Percentiles rank a stretch among this genome's conserved stretches.
Evolutionary conservation across 2,888 invertebrate species (phyloP).

Genomic region (Lapara coniferarum): DNA sequence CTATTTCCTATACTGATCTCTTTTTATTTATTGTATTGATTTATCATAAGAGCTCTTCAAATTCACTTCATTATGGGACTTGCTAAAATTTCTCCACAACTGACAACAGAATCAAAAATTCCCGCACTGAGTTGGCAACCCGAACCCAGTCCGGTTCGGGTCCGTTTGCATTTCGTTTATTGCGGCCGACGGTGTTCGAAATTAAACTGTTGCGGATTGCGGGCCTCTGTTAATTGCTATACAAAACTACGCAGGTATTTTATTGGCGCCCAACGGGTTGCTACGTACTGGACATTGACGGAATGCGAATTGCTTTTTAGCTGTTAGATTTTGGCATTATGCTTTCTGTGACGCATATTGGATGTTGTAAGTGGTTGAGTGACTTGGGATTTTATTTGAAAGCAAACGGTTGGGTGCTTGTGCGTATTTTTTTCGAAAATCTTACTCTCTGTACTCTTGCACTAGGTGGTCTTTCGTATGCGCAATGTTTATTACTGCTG

Average conservation of each 20-base stretch:
- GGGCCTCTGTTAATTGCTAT: conserved; percentile 76
- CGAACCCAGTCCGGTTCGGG: conserved; percentile 47
- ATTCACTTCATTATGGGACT: no score
- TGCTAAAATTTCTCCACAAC: no score
- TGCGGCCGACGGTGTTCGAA: conserved; percentile 69
- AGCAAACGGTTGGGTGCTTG: no score
- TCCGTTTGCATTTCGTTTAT: conserved; percentile 60
- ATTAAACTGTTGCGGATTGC: conserved; percentile 77
- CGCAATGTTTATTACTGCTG: no score
- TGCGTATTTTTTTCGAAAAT: no score
- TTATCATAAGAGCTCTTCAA: no score
- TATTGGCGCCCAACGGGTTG: conserved; percentile 6
- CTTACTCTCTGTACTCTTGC: no score
- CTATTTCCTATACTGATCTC: no score
- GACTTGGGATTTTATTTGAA: neutral
- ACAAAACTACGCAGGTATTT: conserved; percentile 54
- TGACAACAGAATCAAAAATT: neutral
- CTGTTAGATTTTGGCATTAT: conserved; percentile 12
- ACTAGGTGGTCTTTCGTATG: no score
- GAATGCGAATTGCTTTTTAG: conserved; percentile 10
- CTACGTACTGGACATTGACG: conserved; percentile 1
- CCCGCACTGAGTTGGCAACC: conserved; percentile 18
- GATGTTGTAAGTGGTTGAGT: no score
- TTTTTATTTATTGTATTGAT: no score
- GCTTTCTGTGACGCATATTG: neutral